Base-by-base conservation (phyloP, 2,797 vertebrate species). In the Erpetoichthys calabaricus region DNA sequence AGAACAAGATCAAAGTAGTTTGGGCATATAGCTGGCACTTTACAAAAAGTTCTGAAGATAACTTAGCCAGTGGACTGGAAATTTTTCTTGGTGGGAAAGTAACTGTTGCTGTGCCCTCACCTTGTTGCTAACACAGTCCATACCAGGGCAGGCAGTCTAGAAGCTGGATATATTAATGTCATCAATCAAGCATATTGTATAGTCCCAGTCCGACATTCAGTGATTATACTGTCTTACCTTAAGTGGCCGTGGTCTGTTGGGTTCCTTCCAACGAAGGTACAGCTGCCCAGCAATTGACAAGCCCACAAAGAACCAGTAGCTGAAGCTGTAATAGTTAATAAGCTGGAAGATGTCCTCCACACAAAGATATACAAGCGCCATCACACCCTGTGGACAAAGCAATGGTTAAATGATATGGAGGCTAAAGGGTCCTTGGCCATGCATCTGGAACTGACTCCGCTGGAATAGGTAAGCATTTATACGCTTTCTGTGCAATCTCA, bases 321-420 rank as follows among this genome's bases (percentile, higher is more conserved):
- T 94, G 81, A 95, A 95, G 73, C 92, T 94, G 72, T 94, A 94
- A 80, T 94, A 95, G 80, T 95, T 95, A 63, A 95, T 94, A 52
- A 95, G 79, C 69, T 82, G 80, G 78, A 92, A 95, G 71, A 95
- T 87, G 51, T 95, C 92, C 59, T 94, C 90, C 6, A 95, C 92
- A 49, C 91, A 94, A 58, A 95, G 73, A 67, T 95, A 95, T 56
- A 95, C 76, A 45, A 94, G 67, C 7, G 92, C 86, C 91, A 95
- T 94, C 63, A 88, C 51, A 4, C 83, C 84, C 84, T 86, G 67
- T 3, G 7, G 10, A 47, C 2, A 41, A 4, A 9, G 47, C 7
- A n/a, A 49, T 3, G 4, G 3, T 49, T 7, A 49, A 49, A 45
- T 42, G 1, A 54, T 1, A 5, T 54, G 25, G 25, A 25, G 25